phyloP scores from a whole-genome alignment of 2,888 invertebrate species.

The Myathropa florea region DNA sequence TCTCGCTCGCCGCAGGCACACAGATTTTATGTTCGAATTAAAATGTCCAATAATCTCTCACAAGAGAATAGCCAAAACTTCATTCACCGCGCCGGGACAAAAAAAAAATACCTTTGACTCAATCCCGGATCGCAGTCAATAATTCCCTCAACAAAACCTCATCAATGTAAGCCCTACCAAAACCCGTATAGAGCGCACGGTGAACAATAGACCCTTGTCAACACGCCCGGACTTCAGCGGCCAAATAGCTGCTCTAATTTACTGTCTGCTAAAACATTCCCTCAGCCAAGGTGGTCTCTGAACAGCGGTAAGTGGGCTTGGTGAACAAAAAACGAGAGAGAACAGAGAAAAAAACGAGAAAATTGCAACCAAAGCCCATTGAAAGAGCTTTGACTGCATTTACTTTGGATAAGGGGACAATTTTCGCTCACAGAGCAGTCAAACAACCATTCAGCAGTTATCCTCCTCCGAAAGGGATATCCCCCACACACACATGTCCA shows the following conservation, averaged over 20 bases:
- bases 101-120: constrained; percentile 31
- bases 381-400: constrained; percentile 58
- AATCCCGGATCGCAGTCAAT: constrained; percentile 54
- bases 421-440: constrained; percentile 39
- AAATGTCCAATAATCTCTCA: background rate
- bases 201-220: constrained; percentile 1
- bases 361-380: constrained; percentile 36
- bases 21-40: background rate
- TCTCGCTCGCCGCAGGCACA: background rate
- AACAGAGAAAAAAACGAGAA: constrained; percentile 8
- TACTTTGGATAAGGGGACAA: constrained; percentile 59
- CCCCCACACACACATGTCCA: constrained; percentile 18
- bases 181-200: no score
- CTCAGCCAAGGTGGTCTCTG: constrained; percentile 19
- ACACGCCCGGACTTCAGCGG: constrained; percentile 12
- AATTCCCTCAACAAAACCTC: constrained; percentile 57
- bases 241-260: constrained; percentile 9
- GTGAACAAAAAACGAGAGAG: background rate
- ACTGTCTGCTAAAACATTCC: constrained; percentile 10
- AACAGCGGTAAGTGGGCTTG: background rate
- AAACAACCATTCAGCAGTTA: constrained; percentile 60
- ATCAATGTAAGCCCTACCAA: constrained; percentile 31
- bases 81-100: background rate
- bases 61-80: background rate
- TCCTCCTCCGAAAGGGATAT: constrained; percentile 34